Evolutionary conservation across 2,113 vertebrate genomes (phyloP), one percentile per base, ranked within the genome.

Genomic region (Pachyramphus minor): DNA sequence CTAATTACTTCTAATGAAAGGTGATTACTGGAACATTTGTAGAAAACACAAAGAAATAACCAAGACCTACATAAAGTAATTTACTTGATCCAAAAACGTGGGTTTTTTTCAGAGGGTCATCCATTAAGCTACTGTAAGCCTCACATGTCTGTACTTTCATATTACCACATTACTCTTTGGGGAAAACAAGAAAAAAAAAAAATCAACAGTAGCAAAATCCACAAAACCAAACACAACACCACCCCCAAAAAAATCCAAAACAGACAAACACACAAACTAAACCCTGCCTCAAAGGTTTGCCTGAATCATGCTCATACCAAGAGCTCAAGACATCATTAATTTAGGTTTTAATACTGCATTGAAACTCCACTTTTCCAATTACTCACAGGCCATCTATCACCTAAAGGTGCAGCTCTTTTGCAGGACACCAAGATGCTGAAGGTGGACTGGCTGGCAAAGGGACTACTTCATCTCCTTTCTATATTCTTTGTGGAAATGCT

Each of bases 361-460:
- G 5, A 11, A 64, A 50, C 5, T 4, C 53, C 49, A 55, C 11
- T 5, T 44, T 66, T 56, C 24, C 47, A 30, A 11, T 6, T 17
- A 60, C 28, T 25, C 58, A 14, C 31, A 80, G 24, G 11, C 56
- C 28, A 50, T 22, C 37, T 31, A 50, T 22, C 37, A 18, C 25
- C 53, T 59, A 7, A 68, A 84, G 27, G 9, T 22, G 14, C 16
- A 50, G 7, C 11, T 27, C 11, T 47, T 56, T 23, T 5, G 7
- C 19, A 66, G 24, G 11, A 39, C 6, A 49, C 11, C 11, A 27
- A 64, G 7, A 14, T 52, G 5, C 9, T 66, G 20, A 25, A 31
- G 2, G 0, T 31, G 25, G 10, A 25, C 31, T 42, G 23, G 8
- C 7, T 60, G 14, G 13, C 50, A 42, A 2, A 0, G 10, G 6